Conservation (phyloP, 1,140 invertebrate genomes). For the Acromyrmex echinatior region DNA sequence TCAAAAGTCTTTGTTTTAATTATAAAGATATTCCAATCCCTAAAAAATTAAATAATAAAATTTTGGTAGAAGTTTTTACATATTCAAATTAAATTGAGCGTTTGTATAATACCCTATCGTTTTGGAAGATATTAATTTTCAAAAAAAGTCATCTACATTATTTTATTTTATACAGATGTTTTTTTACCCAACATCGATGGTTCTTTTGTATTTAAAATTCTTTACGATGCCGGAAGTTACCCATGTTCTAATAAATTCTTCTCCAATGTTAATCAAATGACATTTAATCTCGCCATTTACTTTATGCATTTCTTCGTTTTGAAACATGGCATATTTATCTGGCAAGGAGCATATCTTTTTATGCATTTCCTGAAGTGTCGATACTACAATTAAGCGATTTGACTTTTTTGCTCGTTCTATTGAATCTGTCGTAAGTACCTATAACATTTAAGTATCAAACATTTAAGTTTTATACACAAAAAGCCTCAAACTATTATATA, state of each 20-base stretch:
- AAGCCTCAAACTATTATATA: no score
- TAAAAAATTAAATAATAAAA: background rate
- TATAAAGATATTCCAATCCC: background rate
- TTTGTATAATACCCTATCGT: no score
- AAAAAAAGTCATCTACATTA: no score
- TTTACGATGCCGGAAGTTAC: background rate
- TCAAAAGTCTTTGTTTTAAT: background rate
- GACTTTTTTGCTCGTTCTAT: no score
- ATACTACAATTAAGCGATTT: background rate
- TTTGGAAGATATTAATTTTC: no score
- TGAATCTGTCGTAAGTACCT: no score
- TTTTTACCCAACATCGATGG: background rate
- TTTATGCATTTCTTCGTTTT: background rate
- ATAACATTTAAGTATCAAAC: no score
- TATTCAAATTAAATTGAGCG: no score
- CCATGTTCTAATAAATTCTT: background rate
- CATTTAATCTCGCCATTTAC: background rate
- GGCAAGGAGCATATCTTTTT: background rate
- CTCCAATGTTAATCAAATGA: background rate
- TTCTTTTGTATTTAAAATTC: background rate
- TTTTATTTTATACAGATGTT: background rate
- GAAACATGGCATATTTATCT: background rate
- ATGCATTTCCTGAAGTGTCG: background rate
- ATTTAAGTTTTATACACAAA: no score
- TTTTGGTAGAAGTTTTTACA: background rate